Evolutionary conservation across 1,140 invertebrate species (phyloP), one percentile per base, ranked within the genome.

Genomic region (honey bee (Apis mellifera)): DNA sequence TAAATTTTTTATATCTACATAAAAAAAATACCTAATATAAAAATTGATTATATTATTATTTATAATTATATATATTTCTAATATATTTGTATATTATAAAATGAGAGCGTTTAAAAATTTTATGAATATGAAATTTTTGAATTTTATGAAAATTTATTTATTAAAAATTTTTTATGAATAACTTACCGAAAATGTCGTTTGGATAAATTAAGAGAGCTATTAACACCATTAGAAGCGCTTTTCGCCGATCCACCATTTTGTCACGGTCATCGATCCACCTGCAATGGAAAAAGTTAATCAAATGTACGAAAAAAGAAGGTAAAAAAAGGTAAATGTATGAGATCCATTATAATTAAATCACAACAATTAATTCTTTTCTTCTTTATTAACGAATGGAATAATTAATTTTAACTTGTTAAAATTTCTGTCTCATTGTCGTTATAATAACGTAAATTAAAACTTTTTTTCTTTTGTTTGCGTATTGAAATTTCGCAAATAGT

Each of bases 121-220:
- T n/a, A n/a, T n/a, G n/a, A n/a, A n/a, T n/a, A n/a, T n/a, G n/a
- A n/a, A n/a, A n/a, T n/a, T n/a, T n/a, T n/a, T n/a, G n/a, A n/a
- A n/a, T n/a, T n/a, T n/a, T n/a, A n/a, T n/a, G n/a, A n/a, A n/a
- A n/a, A n/a, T n/a, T n/a, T n/a, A n/a, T n/a, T n/a, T n/a, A n/a
- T n/a, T n/a, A n/a, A n/a, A n/a, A n/a, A n/a, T 64, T 12, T 60
- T 19, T 52, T 32, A 32, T 2, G 5, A 42, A n/a, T 26, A 19
- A 80, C 92, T 91, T 82, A 93, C 92, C 91, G 55, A 93, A 90
- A 87, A 92, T 93, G 52, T 93, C 90, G 54, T 90, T 89, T 1
- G 92, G 89, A 81, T 92, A 93, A 82, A 92, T 91, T 50, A 93
- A 81, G 5, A 93, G 84, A 82, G 91, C 89, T 80, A 93, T 79